Conservation (phyloP, 2,797 vertebrate species). For the Dendrocincla fuliginosa region DNA sequence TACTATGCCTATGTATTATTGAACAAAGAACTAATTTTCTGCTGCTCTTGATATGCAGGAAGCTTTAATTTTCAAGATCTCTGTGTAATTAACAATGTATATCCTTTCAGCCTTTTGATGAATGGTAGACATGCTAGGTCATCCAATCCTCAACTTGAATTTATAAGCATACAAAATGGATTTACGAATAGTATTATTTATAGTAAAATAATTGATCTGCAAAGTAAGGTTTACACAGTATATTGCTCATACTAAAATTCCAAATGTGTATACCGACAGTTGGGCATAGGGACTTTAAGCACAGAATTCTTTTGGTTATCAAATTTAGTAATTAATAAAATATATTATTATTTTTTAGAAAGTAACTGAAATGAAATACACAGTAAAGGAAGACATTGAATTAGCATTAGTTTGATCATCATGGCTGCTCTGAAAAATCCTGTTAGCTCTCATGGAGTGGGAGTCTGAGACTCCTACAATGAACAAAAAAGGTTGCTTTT, state of each 20-base stretch:
- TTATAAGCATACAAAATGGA: neutral
- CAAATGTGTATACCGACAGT: neutral
- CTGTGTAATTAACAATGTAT: neutral
- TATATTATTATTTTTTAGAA: neutral
- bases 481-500: conserved; percentile 55
- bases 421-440: neutral
- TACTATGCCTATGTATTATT: neutral
- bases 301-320: neutral
- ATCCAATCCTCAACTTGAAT: neutral
- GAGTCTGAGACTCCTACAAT: conserved; percentile 55
- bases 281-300: neutral
- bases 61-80: neutral
- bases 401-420: neutral
- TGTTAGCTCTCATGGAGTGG: conserved; percentile 9
- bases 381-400: neutral
- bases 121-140: neutral
- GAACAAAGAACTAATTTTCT: neutral
- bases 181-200: neutral
- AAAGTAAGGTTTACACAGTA: neutral
- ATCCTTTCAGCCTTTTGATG: neutral
- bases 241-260: neutral
- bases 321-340: neutral
- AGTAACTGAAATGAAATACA: neutral
- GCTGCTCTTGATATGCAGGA: neutral
- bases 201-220: neutral